A percentile compares a stretch with the other conserved stretches of the same genome.
phyloP scores from a whole-genome alignment of 2,797 vertebrate species.

The Phoxinus dragarum region DNA sequence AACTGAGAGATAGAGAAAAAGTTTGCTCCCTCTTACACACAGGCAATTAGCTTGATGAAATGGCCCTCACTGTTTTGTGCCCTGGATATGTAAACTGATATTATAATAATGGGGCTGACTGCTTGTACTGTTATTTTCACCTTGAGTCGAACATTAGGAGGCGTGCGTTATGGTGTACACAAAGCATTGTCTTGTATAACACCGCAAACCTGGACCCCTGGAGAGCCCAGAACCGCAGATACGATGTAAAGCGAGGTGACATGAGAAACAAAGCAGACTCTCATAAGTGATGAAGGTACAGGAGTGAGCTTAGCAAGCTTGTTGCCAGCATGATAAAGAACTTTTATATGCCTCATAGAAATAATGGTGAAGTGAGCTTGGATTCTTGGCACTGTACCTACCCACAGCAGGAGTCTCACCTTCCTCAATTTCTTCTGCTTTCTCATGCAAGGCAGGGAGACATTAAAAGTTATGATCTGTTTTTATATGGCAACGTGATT shows the following conservation, averaged over 20 bases:
- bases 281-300: constrained; percentile 61
- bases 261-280: constrained; percentile 62
- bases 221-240: constrained; percentile 48
- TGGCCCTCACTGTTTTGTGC: constrained; percentile 85
- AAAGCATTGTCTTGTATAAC: constrained; percentile 62
- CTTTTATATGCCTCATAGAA: constrained; percentile 54
- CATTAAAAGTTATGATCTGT: constrained; percentile 49
- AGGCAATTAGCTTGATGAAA: constrained; percentile 99
- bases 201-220: constrained; percentile 54
- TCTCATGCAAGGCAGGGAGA: constrained; percentile 32
- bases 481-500: constrained; percentile 38
- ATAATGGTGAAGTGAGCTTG: constrained; percentile 45
- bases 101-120: constrained; percentile 90
- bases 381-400: constrained; percentile 43
- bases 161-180: constrained; percentile 64
- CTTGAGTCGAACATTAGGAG: constrained; percentile 80
- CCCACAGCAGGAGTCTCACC: constrained; percentile 52
- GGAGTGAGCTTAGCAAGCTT: constrained; percentile 53
- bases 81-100: constrained; percentile 92
- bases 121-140: constrained; percentile 93
- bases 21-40: constrained; percentile 95
- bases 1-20: constrained; percentile 93
- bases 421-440: constrained; percentile 48
- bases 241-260: constrained; percentile 55
- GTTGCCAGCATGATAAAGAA: constrained; percentile 58